These are phyloP conservation scores for Crax fasciolata DNA, from an alignment of 2,797 vertebrate species.

Conservation along the genomic window DNA sequence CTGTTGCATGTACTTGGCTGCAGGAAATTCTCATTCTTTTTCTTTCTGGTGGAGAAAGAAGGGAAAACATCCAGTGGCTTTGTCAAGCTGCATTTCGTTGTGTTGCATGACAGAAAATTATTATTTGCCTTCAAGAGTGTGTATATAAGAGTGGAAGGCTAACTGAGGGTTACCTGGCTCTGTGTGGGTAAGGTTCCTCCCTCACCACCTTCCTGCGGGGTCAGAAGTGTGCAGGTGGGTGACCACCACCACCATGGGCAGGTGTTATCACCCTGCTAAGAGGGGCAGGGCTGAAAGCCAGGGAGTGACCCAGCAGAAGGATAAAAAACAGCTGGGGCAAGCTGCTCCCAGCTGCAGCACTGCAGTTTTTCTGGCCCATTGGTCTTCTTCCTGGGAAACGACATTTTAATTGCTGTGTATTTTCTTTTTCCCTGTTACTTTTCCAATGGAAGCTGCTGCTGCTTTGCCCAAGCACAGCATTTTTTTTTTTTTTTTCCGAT, in stretches of 20 bases:
- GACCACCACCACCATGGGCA: accelerated
- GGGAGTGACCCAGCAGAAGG: neutral
- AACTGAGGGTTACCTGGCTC: neutral
- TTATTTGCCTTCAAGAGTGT: neutral
- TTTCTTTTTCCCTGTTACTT: accelerated
- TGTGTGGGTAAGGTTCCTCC: neutral
- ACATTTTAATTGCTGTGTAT: neutral
- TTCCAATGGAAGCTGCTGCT: neutral
- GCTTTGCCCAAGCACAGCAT: neutral
- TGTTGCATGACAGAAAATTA: neutral
- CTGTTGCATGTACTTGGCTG: accelerated
- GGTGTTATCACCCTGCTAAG: accelerated
- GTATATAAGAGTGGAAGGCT: neutral
- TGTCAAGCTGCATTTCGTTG: neutral
- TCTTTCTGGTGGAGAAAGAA: neutral
- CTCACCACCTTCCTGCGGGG: too few species aligned
- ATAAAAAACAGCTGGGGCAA: neutral
- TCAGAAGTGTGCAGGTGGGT: too few species aligned
- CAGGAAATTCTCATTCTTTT: neutral
- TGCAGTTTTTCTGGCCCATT: neutral
- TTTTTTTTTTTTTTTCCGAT: neutral
- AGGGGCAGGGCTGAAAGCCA: neutral
- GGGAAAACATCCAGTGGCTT: neutral
- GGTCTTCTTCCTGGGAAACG: neutral
- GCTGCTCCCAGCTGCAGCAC: neutral